phyloP scores from a whole-genome alignment of 1,140 invertebrate genomes.

The Ips nitidus region DNA sequence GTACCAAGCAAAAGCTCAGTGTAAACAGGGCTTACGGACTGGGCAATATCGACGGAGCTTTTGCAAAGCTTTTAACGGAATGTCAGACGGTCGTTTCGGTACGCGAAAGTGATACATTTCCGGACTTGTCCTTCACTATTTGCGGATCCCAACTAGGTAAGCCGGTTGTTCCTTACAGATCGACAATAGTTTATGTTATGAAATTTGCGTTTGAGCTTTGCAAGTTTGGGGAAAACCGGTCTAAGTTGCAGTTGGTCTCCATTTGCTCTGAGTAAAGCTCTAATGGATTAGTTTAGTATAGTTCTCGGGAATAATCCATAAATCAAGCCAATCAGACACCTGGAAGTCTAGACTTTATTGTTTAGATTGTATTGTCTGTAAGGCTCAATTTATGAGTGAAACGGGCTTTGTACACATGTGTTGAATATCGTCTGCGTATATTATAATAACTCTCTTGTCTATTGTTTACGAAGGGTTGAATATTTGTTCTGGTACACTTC shows the following conservation, averaged over 20 bases:
- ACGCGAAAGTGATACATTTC: neutral
- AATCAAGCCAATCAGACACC: slow-evolving; percentile 1
- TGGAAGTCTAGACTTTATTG: slow-evolving; percentile 13
- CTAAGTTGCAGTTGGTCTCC: no score
- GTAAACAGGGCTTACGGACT: neutral
- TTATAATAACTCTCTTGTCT: no score
- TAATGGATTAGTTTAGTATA: no score
- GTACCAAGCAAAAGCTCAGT: neutral
- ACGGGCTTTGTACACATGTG: neutral
- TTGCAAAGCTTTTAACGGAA: slow-evolving; percentile 13
- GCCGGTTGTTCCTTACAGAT: neutral
- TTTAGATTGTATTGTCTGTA: slow-evolving; percentile 4
- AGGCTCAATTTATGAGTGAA: neutral
- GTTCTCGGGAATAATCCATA: slow-evolving; percentile 8
- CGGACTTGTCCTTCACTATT: neutral
- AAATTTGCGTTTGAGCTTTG: neutral
- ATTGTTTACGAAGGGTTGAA: no score
- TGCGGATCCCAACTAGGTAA: slow-evolving; percentile 1
- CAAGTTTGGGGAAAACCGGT: neutral
- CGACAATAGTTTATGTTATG: slow-evolving; percentile 5
- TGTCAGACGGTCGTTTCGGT: neutral
- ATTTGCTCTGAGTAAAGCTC: no score
- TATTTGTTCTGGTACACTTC: no score
- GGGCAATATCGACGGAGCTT: slow-evolving; percentile 1
- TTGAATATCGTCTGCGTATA: neutral